Percentiles rank a stretch among this genome's conserved stretches.
Evolutionary conservation across 1,140 invertebrate genomes (phyloP).

Genomic region (Antheraea pernyi): DNA sequence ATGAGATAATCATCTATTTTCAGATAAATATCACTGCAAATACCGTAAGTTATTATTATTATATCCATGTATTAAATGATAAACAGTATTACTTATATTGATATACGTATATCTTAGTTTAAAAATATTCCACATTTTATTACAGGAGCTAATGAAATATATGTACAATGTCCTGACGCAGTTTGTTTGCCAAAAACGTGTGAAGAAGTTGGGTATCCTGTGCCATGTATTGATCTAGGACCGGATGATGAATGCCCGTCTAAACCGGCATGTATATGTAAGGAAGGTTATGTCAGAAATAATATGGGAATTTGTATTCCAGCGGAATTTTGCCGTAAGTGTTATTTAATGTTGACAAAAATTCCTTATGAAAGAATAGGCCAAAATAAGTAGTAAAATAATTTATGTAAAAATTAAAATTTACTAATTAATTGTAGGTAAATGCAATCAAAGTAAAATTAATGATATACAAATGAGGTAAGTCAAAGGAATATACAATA

Average conservation of each 20-base stretch:
- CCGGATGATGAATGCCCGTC: not conserved
- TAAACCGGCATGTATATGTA: constrained; percentile 37
- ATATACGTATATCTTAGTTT: too few relatives aligned
- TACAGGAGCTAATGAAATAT: constrained; percentile 7
- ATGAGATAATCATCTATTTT: too few relatives aligned
- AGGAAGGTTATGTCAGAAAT: constrained; percentile 28
- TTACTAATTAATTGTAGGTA: too few relatives aligned
- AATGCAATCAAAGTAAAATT: too few relatives aligned
- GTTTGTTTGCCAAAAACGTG: constrained; percentile 1
- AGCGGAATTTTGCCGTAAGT: constrained; percentile 32
- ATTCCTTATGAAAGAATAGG: not conserved
- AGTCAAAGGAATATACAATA: too few relatives aligned
- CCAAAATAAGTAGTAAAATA: too few relatives aligned
- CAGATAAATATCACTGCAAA: too few relatives aligned
- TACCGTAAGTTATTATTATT: not conserved
- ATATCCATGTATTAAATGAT: not conserved
- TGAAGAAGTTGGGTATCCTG: constrained; percentile 9
- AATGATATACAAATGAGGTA: too few relatives aligned
- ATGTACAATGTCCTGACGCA: not conserved
- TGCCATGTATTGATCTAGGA: constrained; percentile 4
- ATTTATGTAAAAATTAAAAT: too few relatives aligned
- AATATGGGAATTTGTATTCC: constrained; percentile 33
- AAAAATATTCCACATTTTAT: too few relatives aligned
- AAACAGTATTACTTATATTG: too few relatives aligned
- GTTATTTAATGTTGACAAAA: not conserved